Evolutionary conservation across 1,140 invertebrate species (phyloP).

Genomic region (Macrosteles quadrilineatus): DNA sequence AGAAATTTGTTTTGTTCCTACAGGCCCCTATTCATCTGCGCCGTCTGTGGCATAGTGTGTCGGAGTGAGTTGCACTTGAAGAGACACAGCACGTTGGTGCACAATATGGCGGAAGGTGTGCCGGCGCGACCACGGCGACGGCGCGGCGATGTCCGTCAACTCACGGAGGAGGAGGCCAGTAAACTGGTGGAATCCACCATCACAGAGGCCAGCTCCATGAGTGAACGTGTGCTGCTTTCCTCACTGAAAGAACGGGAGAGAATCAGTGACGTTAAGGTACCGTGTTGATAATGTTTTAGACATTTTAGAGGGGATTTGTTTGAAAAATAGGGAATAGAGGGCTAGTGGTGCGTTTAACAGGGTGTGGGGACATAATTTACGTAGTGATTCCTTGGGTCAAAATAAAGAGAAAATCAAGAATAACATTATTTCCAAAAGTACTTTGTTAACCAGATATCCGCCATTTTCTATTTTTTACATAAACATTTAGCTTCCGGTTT

Average conservation of each 20-base stretch:
- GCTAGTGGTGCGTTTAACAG: too few relatives aligned
- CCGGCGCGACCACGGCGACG: constrained; percentile 29
- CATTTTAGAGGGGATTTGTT: too few relatives aligned
- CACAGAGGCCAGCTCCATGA: constrained; percentile 49
- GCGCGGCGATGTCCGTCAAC: constrained; percentile 39
- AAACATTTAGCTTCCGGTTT: too few relatives aligned
- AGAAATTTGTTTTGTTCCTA: background rate
- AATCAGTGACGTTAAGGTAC: constrained; percentile 39
- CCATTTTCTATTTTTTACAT: too few relatives aligned
- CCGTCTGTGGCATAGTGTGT: constrained; percentile 53
- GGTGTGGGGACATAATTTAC: too few relatives aligned
- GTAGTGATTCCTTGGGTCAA: too few relatives aligned
- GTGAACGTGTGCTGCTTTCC: constrained; percentile 56
- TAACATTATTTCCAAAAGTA: too few relatives aligned
- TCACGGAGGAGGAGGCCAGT: constrained; percentile 48
- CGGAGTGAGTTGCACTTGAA: constrained; percentile 51
- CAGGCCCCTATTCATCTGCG: constrained; percentile 49
- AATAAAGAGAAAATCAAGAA: too few relatives aligned
- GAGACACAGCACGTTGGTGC: constrained; percentile 53
- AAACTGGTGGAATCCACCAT: constrained; percentile 42
- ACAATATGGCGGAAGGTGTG: constrained; percentile 27
- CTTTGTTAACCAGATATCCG: too few relatives aligned
- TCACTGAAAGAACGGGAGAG: constrained; percentile 48
- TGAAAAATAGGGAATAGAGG: too few relatives aligned
- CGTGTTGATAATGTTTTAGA: too few relatives aligned